These are phyloP conservation scores for Eupithecia pulchellata DNA, from an alignment of 2,888 invertebrate species.

Conservation along the genomic window DNA sequence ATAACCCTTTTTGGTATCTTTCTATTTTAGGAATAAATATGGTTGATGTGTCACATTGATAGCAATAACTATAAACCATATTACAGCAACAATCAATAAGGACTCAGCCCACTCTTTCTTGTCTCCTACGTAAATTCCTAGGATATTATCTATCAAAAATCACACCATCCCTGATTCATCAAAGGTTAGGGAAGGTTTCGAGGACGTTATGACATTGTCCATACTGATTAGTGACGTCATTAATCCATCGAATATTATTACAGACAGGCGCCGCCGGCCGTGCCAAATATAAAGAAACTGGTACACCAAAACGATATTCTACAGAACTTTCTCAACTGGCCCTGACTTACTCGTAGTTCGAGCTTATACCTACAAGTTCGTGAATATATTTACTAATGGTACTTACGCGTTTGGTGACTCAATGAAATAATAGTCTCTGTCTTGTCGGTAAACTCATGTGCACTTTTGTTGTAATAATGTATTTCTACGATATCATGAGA, in stretches of 20 bases:
- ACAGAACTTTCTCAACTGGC: not conserved
- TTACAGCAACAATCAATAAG: not conserved
- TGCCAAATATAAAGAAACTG: not conserved
- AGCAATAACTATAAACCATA: not conserved
- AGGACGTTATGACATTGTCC: not conserved
- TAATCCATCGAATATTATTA: not conserved
- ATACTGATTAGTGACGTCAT: not conserved
- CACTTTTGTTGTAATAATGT: too few species aligned
- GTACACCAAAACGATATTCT: not conserved
- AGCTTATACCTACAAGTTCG: not conserved
- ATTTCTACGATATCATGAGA: too few species aligned
- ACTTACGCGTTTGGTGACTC: too few species aligned
- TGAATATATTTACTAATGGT: too few species aligned
- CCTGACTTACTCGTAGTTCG: not conserved
- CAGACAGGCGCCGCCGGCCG: constrained; percentile 1
- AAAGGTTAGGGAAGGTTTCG: not conserved
- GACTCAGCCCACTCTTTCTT: not conserved
- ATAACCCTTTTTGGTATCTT: not conserved
- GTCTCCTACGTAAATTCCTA: too few species aligned
- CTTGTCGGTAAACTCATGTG: too few species aligned
- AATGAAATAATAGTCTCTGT: too few species aligned
- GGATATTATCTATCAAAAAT: not conserved
- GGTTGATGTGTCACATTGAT: not conserved
- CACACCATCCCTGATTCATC: not conserved
- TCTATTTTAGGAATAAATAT: not conserved